Evolutionary conservation across 1,140 invertebrate genomes (phyloP), one percentile per base, ranked within the genome.

Genomic region (Melipona quadrifasciata): DNA sequence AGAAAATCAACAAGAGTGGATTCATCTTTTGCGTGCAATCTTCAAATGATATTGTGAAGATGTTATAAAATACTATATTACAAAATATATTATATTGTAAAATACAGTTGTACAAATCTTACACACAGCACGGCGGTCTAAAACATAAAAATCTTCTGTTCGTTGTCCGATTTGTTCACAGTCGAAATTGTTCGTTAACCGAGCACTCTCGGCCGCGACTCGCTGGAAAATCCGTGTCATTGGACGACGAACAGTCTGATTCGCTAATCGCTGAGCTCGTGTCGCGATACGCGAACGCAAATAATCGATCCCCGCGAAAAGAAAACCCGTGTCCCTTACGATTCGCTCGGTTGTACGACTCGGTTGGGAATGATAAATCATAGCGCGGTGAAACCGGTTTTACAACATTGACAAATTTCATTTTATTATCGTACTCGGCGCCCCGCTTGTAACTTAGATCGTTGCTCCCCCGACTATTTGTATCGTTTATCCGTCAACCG

Each of bases 341-440:
- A 82, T 75, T 75, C 71, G 1, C 12, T 31, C 39, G 72, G 51
- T 67, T 55, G 75, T 51, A 53, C 58, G 58, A 27, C 1, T 47
- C 39, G 39, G 24, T 8, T 19, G 51, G 24, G 47, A 27, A 31
- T 14, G 31, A 82, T 75, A 82, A 75, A 82, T 82, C 80, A 67
- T 34, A 0, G 53, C 65, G 6, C 21, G 51, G 74, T 67, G 47
- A 75, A 75, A 82, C 80, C 80, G 72, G 80, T 82, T 65, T 47
- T 39, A 58, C 58, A 57, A 57, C 51, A 82, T 31, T 75, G 72
- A 82, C 80, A 82, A 75, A 82, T 82, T 82, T 82, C 70, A 55
- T 82, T 75, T 75, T 75, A 75, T 34, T 82, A 75, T 61, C 31
- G 72, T 58, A 39, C 51, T 27, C 51, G 17, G 14, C 57, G 51